Evolutionary conservation across 2,888 invertebrate species (phyloP), one percentile per base, ranked within the genome.

Genomic region (Mythimna vitellina): DNA sequence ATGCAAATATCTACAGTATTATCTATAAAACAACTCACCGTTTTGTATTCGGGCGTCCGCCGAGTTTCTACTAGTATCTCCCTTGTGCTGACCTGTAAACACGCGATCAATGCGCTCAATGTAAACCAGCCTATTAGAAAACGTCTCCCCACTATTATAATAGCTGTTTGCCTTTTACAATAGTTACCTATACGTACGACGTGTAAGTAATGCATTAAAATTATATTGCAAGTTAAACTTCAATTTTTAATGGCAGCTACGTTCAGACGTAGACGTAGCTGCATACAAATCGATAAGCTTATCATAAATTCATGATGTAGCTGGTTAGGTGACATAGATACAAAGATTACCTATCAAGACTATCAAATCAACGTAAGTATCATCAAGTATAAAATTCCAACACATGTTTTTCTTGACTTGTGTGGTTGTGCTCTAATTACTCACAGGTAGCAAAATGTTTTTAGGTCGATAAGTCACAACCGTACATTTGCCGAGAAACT

Each of bases 21-120:
- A 85, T 85, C 83, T 81, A 85, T 81, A 87, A 89, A 89, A 82
- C 80, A 89, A 96, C 96, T 95, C 93, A 95, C 95, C 94, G 92
- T 90, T 90, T 94, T 95, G 92, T 90, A 95, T 91, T 95, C 94
- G 89, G 95, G 91, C 90, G 94, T 90, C 89, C 95, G 95, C 86
- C 93, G 94, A 90, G 94, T 93, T 93, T 96, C 94, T 92, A 95
- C 92, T 88, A 95, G 93, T 91, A 95, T 94, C 93, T 93, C 95
- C 93, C 95, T 94, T 89, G 95, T 93, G 93, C 91, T 95, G 93
- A 96, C 96, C 96, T 96, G 95, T 90, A 92, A 95, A 94, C 93
- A 95, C 92, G 93, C 93, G 92, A 95, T 94, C 92, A 94, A 92
- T 93, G 92, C 92, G 92, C 93, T 93, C 91, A 93, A 91, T 94